Evolutionary conservation across 1,140 invertebrate species (phyloP).

Genomic region (Dendroctonus ponderosae): DNA sequence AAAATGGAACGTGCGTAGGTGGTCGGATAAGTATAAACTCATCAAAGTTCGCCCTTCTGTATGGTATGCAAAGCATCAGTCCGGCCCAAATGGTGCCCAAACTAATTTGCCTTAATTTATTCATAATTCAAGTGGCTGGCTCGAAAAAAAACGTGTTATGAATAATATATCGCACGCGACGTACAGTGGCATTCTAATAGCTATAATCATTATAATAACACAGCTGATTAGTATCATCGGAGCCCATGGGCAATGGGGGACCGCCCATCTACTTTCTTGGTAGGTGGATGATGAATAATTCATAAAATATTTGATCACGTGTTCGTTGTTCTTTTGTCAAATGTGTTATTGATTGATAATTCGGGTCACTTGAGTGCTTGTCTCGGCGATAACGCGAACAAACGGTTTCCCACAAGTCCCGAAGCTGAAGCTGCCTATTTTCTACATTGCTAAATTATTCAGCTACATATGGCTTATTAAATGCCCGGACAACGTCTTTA

Average conservation of each 20-base stretch:
- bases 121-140: neutral
- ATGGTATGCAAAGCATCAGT: neutral
- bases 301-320: slow-evolving; percentile 1
- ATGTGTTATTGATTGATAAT: neutral
- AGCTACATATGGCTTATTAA: too few relatives aligned
- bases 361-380: too few relatives aligned
- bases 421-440: too few relatives aligned
- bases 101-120: neutral
- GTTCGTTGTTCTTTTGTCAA: neutral
- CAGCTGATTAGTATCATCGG: slow-evolving; percentile 15
- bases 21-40: too few relatives aligned
- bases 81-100: neutral
- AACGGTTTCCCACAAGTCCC: too few relatives aligned
- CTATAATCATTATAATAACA: slow-evolving; percentile 23
- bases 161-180: slow-evolving; percentile 5
- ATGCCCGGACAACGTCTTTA: too few relatives aligned
- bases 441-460: too few relatives aligned
- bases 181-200: slow-evolving; percentile 8
- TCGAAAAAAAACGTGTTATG: slow-evolving; percentile 10
- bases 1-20: too few relatives aligned
- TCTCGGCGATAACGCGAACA: too few relatives aligned
- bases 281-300: slow-evolving; percentile 7
- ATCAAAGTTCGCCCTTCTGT: too few relatives aligned
- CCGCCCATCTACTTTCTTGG: slow-evolving; percentile 10
- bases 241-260: neutral